These are phyloP conservation scores for Lasioglossum zephyrum DNA, from an alignment of 2,888 invertebrate genomes.

Conservation along the genomic window DNA sequence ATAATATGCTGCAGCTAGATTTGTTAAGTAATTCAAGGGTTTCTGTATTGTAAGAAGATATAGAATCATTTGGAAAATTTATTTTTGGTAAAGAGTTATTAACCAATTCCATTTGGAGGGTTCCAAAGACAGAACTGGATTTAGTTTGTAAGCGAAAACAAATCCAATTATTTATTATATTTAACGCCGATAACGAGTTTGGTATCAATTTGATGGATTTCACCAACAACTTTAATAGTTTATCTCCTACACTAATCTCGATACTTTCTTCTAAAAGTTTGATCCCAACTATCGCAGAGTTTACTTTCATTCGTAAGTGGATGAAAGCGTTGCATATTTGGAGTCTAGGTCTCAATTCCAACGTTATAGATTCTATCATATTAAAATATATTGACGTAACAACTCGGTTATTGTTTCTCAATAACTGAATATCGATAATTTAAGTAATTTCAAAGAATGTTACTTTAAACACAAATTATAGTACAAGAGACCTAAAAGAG, in stretches of 20 bases:
- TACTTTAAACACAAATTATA: constrained; percentile 11
- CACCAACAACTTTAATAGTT: constrained; percentile 68
- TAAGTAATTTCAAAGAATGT: background rate
- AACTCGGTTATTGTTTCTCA: background rate
- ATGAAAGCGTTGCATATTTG: constrained; percentile 80
- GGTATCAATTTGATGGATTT: constrained; percentile 77
- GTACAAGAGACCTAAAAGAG: constrained; percentile 14
- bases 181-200: constrained; percentile 77
- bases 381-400: background rate
- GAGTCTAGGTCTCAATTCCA: constrained; percentile 79
- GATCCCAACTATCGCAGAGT: constrained; percentile 69
- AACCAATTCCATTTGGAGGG: constrained; percentile 77
- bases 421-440: background rate
- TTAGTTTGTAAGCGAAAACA: constrained; percentile 80
- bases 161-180: constrained; percentile 77
- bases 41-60: constrained; percentile 17
- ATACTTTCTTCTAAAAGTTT: constrained; percentile 76
- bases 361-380: constrained; percentile 72
- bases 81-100: constrained; percentile 48
- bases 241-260: constrained; percentile 68
- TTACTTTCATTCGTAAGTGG: constrained; percentile 64
- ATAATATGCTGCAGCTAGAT: constrained; percentile 65
- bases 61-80: constrained; percentile 20
- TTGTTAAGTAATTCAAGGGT: constrained; percentile 30
- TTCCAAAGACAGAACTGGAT: constrained; percentile 74